phyloP scores from a whole-genome alignment of 1,140 invertebrate genomes.

The Plodia interpunctella region DNA sequence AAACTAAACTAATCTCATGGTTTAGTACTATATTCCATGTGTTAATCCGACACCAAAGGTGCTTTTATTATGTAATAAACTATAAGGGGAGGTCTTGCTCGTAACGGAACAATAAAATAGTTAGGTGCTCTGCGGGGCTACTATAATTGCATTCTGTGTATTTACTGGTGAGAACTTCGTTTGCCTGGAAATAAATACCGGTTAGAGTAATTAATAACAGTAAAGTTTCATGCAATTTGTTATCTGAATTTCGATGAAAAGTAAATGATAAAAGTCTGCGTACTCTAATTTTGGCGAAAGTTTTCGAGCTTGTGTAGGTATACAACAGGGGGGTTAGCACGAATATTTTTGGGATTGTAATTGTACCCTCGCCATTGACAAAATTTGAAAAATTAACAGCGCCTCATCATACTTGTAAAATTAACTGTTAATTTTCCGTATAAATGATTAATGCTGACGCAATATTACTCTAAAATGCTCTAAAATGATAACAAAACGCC shows the following conservation, averaged over 20 bases:
- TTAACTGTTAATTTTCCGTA: no score
- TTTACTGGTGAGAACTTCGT: neutral
- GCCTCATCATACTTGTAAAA: no score
- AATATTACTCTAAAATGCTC: no score
- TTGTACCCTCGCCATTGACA: no score
- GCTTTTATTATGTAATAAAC: constrained; percentile 19
- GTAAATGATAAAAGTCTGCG: neutral
- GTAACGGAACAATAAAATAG: constrained; percentile 9
- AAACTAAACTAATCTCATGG: constrained; percentile 9
- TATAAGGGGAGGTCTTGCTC: constrained; percentile 9
- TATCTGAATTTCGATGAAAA: neutral
- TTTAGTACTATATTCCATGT: constrained; percentile 8
- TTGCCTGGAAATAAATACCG: neutral
- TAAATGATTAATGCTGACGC: no score
- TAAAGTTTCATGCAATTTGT: neutral
- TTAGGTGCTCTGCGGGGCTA: neutral
- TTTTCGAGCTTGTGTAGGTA: no score
- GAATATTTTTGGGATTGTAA: no score
- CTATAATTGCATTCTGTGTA: neutral
- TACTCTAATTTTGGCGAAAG: no score
- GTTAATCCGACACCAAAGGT: constrained; percentile 14
- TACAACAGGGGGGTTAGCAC: no score
- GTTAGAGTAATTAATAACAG: neutral
- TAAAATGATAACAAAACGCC: neutral
- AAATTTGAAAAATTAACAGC: no score